Evolutionary conservation across 1,140 invertebrate species (phyloP).

Genomic region (Phenacoccus solenopsis): DNA sequence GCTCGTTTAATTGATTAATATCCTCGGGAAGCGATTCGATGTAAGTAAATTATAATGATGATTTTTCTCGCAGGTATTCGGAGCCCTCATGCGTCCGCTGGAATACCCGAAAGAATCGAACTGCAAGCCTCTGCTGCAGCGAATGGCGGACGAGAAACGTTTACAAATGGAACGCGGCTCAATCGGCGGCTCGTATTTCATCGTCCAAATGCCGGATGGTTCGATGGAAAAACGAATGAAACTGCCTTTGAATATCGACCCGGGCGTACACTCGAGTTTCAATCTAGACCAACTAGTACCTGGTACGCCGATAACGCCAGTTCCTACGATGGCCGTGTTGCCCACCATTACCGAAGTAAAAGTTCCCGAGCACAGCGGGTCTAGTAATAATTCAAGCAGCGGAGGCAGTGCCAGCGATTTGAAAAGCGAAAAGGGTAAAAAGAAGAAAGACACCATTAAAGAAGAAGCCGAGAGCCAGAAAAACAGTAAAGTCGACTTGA

Average conservation of each 20-base stretch:
- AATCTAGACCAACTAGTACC: slow-evolving; percentile 65
- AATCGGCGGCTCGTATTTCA: slow-evolving; percentile 77
- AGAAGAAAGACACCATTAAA: slow-evolving; percentile 21
- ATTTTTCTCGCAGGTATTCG: slow-evolving; percentile 51
- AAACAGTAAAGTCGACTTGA: slow-evolving; percentile 19
- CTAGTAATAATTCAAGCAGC: slow-evolving; percentile 39
- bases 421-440: slow-evolving; percentile 25
- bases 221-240: slow-evolving; percentile 77
- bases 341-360: slow-evolving; percentile 77
- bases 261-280: slow-evolving; percentile 84
- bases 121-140: slow-evolving; percentile 63
- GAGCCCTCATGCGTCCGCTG: slow-evolving; percentile 85
- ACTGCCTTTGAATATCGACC: slow-evolving; percentile 60
- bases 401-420: slow-evolving; percentile 33
- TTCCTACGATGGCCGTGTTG: slow-evolving; percentile 70
- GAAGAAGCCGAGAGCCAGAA: slow-evolving; percentile 18
- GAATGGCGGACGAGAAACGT: slow-evolving; percentile 82
- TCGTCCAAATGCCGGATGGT: slow-evolving; percentile 77
- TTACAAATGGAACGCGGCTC: slow-evolving; percentile 78
- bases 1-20: too few relatives aligned
- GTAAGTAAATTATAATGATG: neutral
- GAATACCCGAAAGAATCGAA: slow-evolving; percentile 57
- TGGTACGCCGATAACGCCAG: slow-evolving; percentile 51
- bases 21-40: too few relatives aligned
- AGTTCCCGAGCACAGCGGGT: slow-evolving; percentile 48